A percentile compares a stretch with the other conserved stretches of the same genome.
phyloP scores from a whole-genome alignment of 2,797 vertebrate genomes.

The Diceros bicornis region DNA sequence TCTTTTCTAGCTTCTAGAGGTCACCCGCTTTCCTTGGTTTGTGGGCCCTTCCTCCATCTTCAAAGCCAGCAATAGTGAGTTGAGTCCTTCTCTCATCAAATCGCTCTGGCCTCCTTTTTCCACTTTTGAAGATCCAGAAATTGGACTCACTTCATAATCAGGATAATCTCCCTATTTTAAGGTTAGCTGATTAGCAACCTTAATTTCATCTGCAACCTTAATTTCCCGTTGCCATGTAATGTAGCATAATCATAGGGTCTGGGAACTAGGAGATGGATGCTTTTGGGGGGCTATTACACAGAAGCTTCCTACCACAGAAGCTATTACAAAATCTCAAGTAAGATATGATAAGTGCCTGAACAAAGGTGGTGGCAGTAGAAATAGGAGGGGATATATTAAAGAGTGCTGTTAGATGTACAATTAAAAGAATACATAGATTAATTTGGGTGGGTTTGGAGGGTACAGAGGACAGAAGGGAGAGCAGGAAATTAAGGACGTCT shows the following conservation, averaged over 20 bases:
- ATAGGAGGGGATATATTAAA: neutral
- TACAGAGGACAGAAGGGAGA: neutral
- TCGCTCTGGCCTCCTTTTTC: neutral
- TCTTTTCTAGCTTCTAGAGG: neutral
- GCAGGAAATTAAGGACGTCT: neutral
- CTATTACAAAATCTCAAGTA: neutral
- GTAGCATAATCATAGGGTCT: neutral
- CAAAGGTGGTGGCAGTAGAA: neutral
- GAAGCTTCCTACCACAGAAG: neutral
- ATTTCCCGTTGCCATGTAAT: neutral
- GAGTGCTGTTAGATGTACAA: neutral
- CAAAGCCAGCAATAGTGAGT: neutral
- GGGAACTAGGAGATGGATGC: neutral
- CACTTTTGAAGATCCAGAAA: constrained; percentile 20
- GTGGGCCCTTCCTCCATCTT: neutral
- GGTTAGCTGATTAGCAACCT: neutral
- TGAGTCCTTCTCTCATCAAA: neutral
- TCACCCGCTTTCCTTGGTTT: neutral
- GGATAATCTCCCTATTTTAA: neutral
- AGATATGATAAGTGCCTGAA: neutral
- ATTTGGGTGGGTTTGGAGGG: neutral
- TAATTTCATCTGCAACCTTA: neutral
- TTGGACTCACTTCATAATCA: neutral
- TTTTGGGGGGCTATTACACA: neutral
- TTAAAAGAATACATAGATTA: neutral